These are phyloP conservation scores for Zeuzera pyrina DNA, from an alignment of 2,888 invertebrate species.

Conservation along the genomic window DNA sequence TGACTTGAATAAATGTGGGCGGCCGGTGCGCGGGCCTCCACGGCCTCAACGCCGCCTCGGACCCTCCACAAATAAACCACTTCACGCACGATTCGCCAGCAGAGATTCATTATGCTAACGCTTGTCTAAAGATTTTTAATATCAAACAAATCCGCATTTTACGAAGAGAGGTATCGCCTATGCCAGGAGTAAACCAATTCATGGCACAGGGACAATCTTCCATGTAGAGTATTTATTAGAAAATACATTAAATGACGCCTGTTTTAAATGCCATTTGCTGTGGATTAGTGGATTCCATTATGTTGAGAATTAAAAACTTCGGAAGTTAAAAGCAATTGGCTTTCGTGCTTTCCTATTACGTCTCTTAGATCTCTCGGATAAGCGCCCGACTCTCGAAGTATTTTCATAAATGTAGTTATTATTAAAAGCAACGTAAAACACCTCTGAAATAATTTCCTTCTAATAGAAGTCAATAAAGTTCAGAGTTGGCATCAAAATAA, in stretches of 20 bases:
- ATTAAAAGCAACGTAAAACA: too few relatives aligned
- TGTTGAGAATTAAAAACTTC: constrained; percentile 20
- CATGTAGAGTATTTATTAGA: too few relatives aligned
- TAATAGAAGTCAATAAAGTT: too few relatives aligned
- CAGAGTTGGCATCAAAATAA: too few relatives aligned
- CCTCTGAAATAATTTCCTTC: too few relatives aligned
- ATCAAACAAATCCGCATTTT: too few relatives aligned
- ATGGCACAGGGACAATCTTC: too few relatives aligned
- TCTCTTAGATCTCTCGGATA: too few relatives aligned
- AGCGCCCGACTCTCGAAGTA: too few relatives aligned
- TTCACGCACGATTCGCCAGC: constrained; percentile 68
- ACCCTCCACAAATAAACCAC: constrained; percentile 71
- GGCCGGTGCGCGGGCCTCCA: constrained; percentile 36
- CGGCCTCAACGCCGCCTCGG: constrained; percentile 45
- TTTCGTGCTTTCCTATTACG: constrained; percentile 3
- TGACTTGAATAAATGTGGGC: constrained; percentile 65
- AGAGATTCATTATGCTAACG: constrained; percentile 70
- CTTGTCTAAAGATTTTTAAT: constrained; percentile 28
- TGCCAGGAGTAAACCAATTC: too few relatives aligned
- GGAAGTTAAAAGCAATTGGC: constrained; percentile 19
- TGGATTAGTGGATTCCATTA: constrained; percentile 21
- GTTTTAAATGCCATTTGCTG: constrained; percentile 22
- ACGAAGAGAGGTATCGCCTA: too few relatives aligned
- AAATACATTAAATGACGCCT: constrained; percentile 11
- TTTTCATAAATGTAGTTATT: too few relatives aligned